Evolutionary conservation across 2,113 vertebrate species (phyloP).

Genomic region (Sceloporus undulatus): DNA sequence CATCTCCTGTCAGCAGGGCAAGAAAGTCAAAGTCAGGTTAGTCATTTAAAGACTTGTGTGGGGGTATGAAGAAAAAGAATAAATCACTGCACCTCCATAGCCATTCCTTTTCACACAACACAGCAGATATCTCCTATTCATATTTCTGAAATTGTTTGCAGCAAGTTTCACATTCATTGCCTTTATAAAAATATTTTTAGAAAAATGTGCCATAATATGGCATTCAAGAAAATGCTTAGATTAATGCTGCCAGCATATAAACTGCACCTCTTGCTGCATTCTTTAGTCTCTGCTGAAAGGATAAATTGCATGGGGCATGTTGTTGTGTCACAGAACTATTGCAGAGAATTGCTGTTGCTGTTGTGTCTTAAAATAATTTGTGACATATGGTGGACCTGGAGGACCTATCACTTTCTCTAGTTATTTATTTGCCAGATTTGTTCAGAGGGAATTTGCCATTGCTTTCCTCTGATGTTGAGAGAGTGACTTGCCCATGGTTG

Average conservation of each 20-base stretch:
- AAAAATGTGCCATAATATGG: neutral
- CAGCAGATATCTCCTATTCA: neutral
- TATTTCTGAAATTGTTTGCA: neutral
- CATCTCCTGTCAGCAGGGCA: neutral
- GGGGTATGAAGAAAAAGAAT: neutral
- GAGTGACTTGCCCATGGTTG: too few relatives aligned
- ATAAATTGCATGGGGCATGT: neutral
- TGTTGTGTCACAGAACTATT: too few relatives aligned
- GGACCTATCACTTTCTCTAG: too few relatives aligned
- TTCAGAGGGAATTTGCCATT: too few relatives aligned
- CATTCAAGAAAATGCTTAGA: neutral
- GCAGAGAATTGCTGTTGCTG: too few relatives aligned
- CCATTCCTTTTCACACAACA: neutral
- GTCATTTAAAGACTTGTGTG: slow-evolving; percentile 2
- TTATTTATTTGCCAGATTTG: too few relatives aligned
- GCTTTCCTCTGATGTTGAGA: too few relatives aligned
- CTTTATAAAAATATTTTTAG: neutral
- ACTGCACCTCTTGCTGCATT: too few relatives aligned
- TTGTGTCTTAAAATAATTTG: too few relatives aligned
- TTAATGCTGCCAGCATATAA: neutral
- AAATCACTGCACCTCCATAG: neutral
- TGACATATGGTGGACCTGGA: too few relatives aligned
- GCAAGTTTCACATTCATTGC: neutral
- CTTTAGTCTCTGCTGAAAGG: neutral
- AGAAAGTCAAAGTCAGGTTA: slow-evolving; percentile 7